A percentile compares a stretch with the other conserved stretches of the same genome.
Evolutionary conservation across 2,113 vertebrate genomes (phyloP).

Genomic region (Pica pica): DNA sequence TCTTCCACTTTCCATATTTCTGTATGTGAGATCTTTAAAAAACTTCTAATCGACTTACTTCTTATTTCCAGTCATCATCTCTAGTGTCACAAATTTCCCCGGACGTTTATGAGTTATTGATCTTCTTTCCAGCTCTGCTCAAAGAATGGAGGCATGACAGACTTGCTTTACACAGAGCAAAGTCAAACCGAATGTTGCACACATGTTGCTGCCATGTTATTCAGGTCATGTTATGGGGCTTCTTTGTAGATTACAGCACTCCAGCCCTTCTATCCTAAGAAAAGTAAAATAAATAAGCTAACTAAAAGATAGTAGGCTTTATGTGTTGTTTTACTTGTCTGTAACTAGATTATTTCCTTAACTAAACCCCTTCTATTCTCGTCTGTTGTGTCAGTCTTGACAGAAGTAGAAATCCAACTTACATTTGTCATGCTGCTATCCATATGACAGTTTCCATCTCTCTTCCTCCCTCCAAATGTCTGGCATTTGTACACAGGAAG

Average conservation of each 20-base stretch:
- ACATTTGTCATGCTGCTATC: neutral
- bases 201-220: neutral
- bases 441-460: rapidly evolving
- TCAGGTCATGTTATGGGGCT: neutral
- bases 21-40: neutral
- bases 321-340: neutral
- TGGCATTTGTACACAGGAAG: neutral
- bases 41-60: neutral
- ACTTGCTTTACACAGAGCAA: neutral
- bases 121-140: neutral
- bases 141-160: neutral
- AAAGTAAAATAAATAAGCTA: neutral
- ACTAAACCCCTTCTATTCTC: neutral
- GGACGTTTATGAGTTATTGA: neutral
- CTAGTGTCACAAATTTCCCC: neutral
- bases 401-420: neutral
- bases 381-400: neutral
- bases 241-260: neutral
- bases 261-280: neutral
- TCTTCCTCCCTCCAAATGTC: neutral
- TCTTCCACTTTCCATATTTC: neutral
- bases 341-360: neutral
- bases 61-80: neutral
- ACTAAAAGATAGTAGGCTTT: neutral
- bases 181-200: neutral